Percentiles rank a stretch among this genome's conserved stretches.
These are phyloP conservation scores for Bolborhynchus lineola DNA, from an alignment of 2,113 vertebrate genomes.

Conservation along the genomic window DNA sequence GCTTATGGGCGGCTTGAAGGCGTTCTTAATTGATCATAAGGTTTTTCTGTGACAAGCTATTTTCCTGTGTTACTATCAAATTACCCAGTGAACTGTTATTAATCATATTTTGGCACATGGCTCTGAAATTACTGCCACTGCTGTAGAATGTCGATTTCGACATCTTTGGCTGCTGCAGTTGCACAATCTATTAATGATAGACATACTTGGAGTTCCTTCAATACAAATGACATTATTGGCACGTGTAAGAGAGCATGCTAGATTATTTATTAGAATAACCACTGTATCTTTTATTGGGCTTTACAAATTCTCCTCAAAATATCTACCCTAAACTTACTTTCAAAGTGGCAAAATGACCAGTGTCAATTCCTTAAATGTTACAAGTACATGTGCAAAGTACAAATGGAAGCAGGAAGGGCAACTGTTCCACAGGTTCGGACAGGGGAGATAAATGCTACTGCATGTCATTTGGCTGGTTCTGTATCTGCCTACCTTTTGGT, in stretches of 20 bases:
- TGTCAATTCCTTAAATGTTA: background rate
- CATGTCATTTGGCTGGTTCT: background rate
- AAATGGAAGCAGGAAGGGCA: background rate
- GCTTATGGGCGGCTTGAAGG: background rate
- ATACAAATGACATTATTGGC: conserved; percentile 12
- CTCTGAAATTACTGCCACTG: background rate
- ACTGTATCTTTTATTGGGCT: background rate
- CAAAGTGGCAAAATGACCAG: background rate
- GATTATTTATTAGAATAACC: conserved; percentile 1
- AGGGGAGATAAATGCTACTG: background rate
- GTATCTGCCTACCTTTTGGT: background rate
- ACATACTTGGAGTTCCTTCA: conserved; percentile 47
- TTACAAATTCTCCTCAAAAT: background rate
- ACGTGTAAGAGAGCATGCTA: background rate
- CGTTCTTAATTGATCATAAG: background rate
- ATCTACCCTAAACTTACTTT: background rate
- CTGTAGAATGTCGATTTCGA: background rate
- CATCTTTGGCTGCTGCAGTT: conserved; percentile 18
- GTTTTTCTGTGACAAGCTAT: background rate
- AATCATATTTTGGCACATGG: background rate
- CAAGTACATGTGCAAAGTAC: rapidly evolving
- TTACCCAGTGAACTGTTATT: background rate
- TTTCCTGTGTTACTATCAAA: conserved; percentile 7
- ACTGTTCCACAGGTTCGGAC: rapidly evolving
- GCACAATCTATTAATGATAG: background rate